phyloP scores from a whole-genome alignment of 1,140 invertebrate genomes.

The Campoletis sonorensis region DNA sequence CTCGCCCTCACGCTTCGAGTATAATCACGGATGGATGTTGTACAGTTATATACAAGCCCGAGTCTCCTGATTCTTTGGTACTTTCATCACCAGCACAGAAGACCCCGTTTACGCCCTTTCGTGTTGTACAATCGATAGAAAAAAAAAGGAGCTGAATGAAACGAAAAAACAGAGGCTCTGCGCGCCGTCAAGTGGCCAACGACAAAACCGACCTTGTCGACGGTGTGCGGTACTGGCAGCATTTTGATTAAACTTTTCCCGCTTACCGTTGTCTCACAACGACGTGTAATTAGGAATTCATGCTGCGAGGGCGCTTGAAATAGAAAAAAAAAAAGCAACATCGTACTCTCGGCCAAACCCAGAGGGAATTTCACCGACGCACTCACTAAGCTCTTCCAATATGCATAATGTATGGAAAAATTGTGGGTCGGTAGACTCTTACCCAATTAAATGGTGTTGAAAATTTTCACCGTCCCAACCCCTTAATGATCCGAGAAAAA shows the following conservation, averaged over 20 bases:
- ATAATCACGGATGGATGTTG: neutral
- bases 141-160: neutral
- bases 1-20: slow-evolving; percentile 3
- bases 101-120: neutral
- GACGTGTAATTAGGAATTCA: slow-evolving; percentile 30
- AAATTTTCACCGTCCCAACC: slow-evolving; percentile 2
- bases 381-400: neutral
- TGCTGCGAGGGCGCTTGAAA: slow-evolving; percentile 6
- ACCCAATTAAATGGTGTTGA: neutral
- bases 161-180: slow-evolving; percentile 4
- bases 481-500: neutral
- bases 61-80: neutral
- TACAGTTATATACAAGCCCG: neutral
- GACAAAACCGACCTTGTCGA: neutral
- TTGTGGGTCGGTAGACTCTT: neutral
- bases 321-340: slow-evolving; percentile 6
- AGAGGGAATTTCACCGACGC: neutral
- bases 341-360: neutral
- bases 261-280: neutral
- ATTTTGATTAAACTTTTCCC: slow-evolving; percentile 40
- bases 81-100: neutral
- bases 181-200: slow-evolving; percentile 11
- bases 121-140: neutral
- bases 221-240: neutral
- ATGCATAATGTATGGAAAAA: slow-evolving; percentile 28